Conservation (phyloP, 2,888 invertebrate genomes). For the Eupithecia subfuscata region DNA sequence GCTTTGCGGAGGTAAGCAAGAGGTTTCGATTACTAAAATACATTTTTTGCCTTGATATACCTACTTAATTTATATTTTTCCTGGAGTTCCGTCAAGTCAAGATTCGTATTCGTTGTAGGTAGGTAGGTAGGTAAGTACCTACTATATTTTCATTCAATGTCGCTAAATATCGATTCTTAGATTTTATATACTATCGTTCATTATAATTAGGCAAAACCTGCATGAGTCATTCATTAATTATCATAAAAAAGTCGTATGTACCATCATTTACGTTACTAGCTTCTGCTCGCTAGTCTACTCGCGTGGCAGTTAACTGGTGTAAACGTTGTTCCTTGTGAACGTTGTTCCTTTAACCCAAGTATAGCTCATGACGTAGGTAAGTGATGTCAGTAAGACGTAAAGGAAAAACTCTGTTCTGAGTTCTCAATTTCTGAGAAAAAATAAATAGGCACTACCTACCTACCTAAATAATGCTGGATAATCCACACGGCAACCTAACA, state of each 20-base stretch:
- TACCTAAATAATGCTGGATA: background rate
- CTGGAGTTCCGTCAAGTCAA: background rate
- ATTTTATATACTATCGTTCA: background rate
- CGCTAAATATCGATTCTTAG: background rate
- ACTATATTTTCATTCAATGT: background rate
- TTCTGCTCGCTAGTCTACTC: background rate
- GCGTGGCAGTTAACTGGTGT: background rate
- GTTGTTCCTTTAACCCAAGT: background rate
- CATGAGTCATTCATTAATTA: background rate
- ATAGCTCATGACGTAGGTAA: background rate
- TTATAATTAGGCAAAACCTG: background rate
- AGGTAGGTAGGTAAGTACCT: no score
- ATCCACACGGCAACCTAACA: background rate
- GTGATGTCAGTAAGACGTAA: background rate
- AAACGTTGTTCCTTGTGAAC: background rate
- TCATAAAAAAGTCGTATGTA: background rate
- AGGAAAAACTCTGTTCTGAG: no score
- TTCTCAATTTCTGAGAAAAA: no score
- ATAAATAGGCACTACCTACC: no score
- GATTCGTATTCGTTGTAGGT: background rate
- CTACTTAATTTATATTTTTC: background rate
- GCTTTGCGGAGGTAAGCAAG: slow-evolving; percentile 73
- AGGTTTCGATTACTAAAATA: slow-evolving; percentile 58
- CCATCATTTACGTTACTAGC: background rate
- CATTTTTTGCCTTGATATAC: slow-evolving; percentile 24